A percentile compares a stretch with the other conserved stretches of the same genome.
Evolutionary conservation across 1,140 invertebrate genomes (phyloP).

Genomic region (Drosophila paulistorum): DNA sequence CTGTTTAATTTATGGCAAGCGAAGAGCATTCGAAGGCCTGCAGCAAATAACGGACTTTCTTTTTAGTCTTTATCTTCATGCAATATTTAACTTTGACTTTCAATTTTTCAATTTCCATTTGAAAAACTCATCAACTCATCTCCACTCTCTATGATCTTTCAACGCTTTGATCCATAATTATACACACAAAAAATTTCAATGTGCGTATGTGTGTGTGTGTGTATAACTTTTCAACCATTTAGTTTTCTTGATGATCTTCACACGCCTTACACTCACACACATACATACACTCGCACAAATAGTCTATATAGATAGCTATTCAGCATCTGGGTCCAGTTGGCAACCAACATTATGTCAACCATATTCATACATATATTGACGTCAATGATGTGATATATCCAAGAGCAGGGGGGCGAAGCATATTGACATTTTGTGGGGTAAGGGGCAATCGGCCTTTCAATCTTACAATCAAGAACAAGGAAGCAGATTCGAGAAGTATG

Average conservation of each 20-base stretch:
- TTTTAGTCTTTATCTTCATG: constrained; percentile 48
- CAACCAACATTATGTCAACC: constrained; percentile 34
- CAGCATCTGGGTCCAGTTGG: constrained; percentile 1
- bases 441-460: not conserved
- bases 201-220: not conserved
- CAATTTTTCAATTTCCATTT: constrained; percentile 65
- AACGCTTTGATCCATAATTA: constrained; percentile 36
- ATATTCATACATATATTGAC: constrained; percentile 9
- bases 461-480: constrained; percentile 52
- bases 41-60: constrained; percentile 65
- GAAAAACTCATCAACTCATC: constrained; percentile 56
- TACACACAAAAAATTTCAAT: constrained; percentile 23
- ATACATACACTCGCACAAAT: not conserved
- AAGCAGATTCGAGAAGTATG: constrained; percentile 55
- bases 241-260: constrained; percentile 14
- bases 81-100: constrained; percentile 70
- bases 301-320: constrained; percentile 1
- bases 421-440: not conserved
- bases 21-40: constrained; percentile 57
- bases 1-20: constrained; percentile 71
- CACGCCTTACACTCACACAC: not conserved
- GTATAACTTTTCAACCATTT: constrained; percentile 20
- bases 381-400: not conserved
- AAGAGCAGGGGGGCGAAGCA: not conserved
- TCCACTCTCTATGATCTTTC: constrained; percentile 17